phyloP scores from a whole-genome alignment of 2,797 vertebrate genomes.

The Acipenser ruthenus region DNA sequence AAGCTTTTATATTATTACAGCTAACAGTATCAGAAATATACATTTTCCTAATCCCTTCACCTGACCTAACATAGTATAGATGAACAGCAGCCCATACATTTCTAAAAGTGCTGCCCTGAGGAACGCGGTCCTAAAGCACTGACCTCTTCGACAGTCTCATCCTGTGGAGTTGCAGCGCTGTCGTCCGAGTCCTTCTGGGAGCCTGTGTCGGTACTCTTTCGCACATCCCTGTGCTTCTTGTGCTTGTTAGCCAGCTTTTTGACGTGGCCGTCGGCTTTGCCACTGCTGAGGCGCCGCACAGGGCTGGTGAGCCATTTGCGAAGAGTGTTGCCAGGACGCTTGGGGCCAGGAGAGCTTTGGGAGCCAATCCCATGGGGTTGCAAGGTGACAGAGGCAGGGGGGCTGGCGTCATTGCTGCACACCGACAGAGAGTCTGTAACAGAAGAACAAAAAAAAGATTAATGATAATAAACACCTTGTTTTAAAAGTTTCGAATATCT shows the following conservation, averaged over 20 bases:
- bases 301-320: constrained; percentile 97
- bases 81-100: too few species aligned
- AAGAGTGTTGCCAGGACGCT: constrained; percentile 90
- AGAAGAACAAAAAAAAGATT: too few species aligned
- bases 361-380: constrained; percentile 84
- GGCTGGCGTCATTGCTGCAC: constrained; percentile 92
- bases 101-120: too few species aligned
- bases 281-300: constrained; percentile 90
- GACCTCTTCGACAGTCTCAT: constrained; percentile 94
- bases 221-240: constrained; percentile 90
- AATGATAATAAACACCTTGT: too few species aligned
- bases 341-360: constrained; percentile 91
- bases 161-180: constrained; percentile 90
- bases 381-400: constrained; percentile 86
- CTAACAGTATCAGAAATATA: too few species aligned
- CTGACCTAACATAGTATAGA: too few species aligned
- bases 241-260: constrained; percentile 95
- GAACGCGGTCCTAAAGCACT: constrained; percentile 15
- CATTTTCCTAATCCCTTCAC: too few species aligned
- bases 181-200: constrained; percentile 96
- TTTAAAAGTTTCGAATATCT: too few species aligned
- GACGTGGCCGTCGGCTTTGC: constrained; percentile 90
- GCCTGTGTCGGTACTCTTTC: constrained; percentile 81
- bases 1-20: too few species aligned
- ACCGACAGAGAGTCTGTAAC: constrained; percentile 82